phyloP scores from a whole-genome alignment of 2,888 invertebrate genomes.

The Ashinkailepas kermadecensis region DNA sequence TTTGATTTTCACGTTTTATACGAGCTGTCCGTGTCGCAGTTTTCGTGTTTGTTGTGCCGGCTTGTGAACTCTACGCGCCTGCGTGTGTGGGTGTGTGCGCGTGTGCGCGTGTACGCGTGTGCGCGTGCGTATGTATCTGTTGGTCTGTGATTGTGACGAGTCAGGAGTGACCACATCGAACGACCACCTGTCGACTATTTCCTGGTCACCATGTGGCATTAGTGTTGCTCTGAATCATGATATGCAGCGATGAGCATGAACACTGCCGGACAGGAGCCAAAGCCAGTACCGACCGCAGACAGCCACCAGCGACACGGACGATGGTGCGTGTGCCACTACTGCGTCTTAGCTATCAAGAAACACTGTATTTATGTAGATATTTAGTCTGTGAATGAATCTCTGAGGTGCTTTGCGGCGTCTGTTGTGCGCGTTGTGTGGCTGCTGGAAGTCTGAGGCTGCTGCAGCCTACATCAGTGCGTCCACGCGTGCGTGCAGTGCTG shows the following conservation, averaged over 20 bases:
- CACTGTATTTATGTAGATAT: constrained; percentile 15
- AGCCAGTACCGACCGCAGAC: background rate
- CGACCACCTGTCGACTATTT: background rate
- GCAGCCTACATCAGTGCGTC: too few species aligned
- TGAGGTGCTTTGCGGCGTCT: background rate
- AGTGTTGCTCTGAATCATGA: background rate
- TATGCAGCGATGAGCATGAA: background rate
- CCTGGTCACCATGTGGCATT: background rate
- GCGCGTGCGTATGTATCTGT: background rate
- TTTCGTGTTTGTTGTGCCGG: background rate
- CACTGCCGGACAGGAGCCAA: background rate
- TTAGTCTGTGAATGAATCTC: constrained; percentile 4
- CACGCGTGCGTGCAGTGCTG: too few species aligned
- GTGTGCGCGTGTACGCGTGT: background rate
- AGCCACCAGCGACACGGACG: background rate
- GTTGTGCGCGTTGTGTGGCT: background rate
- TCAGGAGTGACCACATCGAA: background rate
- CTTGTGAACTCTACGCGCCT: too few species aligned
- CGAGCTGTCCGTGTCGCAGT: background rate
- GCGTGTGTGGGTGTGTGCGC: background rate
- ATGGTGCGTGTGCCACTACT: background rate
- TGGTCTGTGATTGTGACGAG: background rate
- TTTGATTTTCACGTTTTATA: constrained; percentile 18
- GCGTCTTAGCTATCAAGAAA: background rate
- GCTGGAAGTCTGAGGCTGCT: too few species aligned